phyloP scores from a whole-genome alignment of 2,797 vertebrate species.

The Pangasius larnaudii region DNA sequence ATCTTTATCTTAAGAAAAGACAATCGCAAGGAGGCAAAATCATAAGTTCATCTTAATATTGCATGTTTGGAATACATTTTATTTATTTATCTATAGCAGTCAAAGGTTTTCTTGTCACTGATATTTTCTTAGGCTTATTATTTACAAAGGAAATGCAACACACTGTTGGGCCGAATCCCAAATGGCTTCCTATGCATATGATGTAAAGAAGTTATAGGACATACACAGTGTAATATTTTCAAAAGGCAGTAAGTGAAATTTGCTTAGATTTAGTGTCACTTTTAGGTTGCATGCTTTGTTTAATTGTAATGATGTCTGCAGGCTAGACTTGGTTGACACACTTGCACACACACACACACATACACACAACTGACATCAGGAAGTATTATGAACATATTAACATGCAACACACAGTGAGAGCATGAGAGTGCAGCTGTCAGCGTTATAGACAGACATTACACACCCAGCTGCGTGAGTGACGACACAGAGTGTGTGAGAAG shows the following conservation, averaged over 20 bases:
- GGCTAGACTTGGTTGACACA: neutral
- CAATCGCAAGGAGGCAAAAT: neutral
- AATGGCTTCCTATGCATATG: neutral
- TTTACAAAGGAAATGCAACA: neutral
- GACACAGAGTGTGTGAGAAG: neutral
- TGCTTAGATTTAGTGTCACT: neutral
- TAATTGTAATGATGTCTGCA: neutral
- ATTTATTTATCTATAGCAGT: neutral
- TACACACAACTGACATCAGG: neutral
- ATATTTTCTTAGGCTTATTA: neutral
- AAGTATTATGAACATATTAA: neutral
- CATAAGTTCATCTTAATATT: neutral
- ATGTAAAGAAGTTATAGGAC: neutral
- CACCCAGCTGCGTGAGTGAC: slow-evolving; percentile 2
- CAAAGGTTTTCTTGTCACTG: neutral
- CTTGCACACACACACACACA: neutral
- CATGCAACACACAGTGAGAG: neutral
- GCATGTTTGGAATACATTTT: neutral
- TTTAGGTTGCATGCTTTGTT: neutral
- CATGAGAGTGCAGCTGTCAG: neutral
- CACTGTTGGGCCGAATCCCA: neutral
- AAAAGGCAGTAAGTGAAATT: neutral
- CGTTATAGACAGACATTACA: neutral
- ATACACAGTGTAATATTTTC: neutral
- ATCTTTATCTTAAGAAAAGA: neutral